Base-by-base conservation (phyloP, 2,797 vertebrate species). In the Lithobates pipiens region DNA sequence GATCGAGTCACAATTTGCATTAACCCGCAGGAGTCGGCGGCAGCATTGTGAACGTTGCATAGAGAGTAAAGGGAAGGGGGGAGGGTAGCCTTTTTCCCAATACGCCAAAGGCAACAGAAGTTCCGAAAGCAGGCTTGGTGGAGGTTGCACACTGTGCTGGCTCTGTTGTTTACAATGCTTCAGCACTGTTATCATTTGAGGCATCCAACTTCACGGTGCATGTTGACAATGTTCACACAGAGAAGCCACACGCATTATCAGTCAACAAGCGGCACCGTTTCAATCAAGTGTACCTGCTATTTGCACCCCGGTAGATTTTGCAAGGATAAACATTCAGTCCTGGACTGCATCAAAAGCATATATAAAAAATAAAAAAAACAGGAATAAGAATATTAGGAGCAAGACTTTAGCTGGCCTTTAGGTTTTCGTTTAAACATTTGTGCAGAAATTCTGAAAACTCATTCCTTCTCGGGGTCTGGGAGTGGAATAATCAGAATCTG, bases 1-100 rank as follows among this genome's bases (percentile, higher is more conserved):
- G 46, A 32, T 84, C 42, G 11, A 77, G 75, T 84, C 75, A 77
- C 68, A 77, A 77, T 78, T 84, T 72, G 79, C 76, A 78, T 72
- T 42, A 46, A 61, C 68, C 83, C 83, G 36, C 76, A 29, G 83
- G 83, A 78, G n/a, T 42, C 32, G 34, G 34, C 76, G 32, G 68
- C 75, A 57, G 68, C 75, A 69, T 68, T 50, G 63, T 18, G 23
- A 34, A 61, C 23, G 32, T 74, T 25, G 34, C 57, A 61, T 54
- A 3, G 44, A 10, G 15, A 9, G 10, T 32, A n/a, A 21, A 5
- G 68, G 46, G 42, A n/a, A 13, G 3, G 68, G 46, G 65, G 5
- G 42, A 34, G 18, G 63, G 65, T 1, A 21, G 39, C 15, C 16
- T 67, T 68, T n/a, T 54, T 71, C 46, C 4, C 39, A 65, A 39